Conservation (phyloP, 2,113 vertebrate genomes). For the Lucifuga dentata region DNA sequence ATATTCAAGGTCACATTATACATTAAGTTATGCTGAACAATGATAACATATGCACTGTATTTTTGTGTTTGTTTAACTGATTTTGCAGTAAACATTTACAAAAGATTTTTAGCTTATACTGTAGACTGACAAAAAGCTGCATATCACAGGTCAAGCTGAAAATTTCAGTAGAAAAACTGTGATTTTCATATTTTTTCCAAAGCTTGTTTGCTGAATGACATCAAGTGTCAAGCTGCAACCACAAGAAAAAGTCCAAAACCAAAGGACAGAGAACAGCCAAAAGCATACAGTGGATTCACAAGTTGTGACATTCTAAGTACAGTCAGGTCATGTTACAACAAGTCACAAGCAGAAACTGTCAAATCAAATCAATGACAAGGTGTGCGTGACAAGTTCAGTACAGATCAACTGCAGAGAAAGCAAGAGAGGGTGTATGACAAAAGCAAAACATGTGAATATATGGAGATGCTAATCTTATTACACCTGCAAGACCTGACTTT, state of each 20-base stretch:
- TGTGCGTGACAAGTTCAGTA: not conserved
- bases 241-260: no score
- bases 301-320: not conserved
- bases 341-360: slow-evolving; percentile 4
- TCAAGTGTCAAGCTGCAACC: slow-evolving; percentile 20
- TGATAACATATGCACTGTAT: slow-evolving; percentile 27
- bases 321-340: slow-evolving; percentile 11
- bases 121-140: slow-evolving; percentile 3
- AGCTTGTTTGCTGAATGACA: slow-evolving; percentile 15
- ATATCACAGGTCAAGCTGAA: not conserved
- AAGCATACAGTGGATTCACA: not conserved
- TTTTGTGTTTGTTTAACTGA: slow-evolving; percentile 3
- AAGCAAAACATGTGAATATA: not conserved
- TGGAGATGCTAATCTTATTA: not conserved
- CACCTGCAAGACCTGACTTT: no score
- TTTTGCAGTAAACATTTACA: slow-evolving; percentile 11
- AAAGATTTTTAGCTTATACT: not conserved
- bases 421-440: not conserved
- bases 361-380: slow-evolving; percentile 3
- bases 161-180: no score
- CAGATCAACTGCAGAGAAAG: not conserved
- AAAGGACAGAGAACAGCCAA: not conserved
- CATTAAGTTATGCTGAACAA: slow-evolving; percentile 22
- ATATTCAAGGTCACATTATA: slow-evolving; percentile 51
- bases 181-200: no score